Conservation (phyloP, 2,888 invertebrate species). For the Drosophila histrio region DNA sequence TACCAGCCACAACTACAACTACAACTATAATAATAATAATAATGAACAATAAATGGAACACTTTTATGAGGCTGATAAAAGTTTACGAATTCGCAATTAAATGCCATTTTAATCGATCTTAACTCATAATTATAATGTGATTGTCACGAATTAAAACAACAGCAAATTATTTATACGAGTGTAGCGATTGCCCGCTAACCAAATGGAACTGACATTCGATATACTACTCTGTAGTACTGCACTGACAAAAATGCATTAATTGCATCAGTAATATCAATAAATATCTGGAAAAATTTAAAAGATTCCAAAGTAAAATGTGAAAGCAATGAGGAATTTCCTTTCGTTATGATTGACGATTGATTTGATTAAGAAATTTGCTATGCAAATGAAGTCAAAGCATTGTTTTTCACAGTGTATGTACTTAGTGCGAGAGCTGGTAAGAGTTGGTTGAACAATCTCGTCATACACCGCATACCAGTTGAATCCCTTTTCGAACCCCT, state of each 20-base stretch:
- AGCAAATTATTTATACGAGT: constrained; percentile 59
- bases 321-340: background rate
- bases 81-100: constrained; percentile 42
- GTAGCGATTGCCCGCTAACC: constrained; percentile 41
- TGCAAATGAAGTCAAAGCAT: too few species aligned
- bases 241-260: background rate
- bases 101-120: constrained; percentile 69
- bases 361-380: background rate
- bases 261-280: background rate
- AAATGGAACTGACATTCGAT: constrained; percentile 53
- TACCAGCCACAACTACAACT: constrained; percentile 31
- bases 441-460: background rate
- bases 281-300: background rate
- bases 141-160: constrained; percentile 53
- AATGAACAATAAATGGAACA: constrained; percentile 65
- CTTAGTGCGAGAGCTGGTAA: background rate
- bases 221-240: background rate
- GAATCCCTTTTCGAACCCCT: background rate
- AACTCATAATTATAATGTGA: constrained; percentile 72
- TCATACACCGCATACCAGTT: background rate
- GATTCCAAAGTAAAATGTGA: background rate
- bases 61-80: constrained; percentile 58
- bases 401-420: constrained; percentile 9
- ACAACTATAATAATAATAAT: constrained; percentile 31
- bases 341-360: too few species aligned